Evolutionary conservation across 1,140 invertebrate genomes (phyloP).

Genomic region (Leptinotarsa lineolata): DNA sequence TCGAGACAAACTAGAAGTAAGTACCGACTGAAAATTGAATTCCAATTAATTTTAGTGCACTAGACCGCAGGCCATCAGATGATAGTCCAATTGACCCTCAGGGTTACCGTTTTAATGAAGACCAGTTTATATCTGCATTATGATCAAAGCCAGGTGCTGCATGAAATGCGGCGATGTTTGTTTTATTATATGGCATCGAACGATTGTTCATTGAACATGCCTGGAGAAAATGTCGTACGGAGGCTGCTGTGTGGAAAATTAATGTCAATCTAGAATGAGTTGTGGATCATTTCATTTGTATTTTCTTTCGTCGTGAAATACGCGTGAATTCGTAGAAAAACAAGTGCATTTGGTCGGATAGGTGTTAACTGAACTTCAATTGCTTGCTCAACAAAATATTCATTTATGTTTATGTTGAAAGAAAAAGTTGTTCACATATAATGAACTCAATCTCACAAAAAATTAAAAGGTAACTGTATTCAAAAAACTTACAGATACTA

Average conservation of each 20-base stretch:
- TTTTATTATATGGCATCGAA: not conserved
- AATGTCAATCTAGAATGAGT: not conserved
- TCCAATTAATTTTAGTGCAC: not conserved
- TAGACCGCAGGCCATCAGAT: not conserved
- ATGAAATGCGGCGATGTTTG: not conserved
- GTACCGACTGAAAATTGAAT: not conserved
- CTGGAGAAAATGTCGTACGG: not conserved
- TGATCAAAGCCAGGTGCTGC: constrained; percentile 1
- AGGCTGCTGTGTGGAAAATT: not conserved
- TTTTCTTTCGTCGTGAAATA: too few relatives aligned
- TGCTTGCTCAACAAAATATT: too few relatives aligned
- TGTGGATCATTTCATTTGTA: not conserved
- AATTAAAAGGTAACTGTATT: too few relatives aligned
- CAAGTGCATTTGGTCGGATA: too few relatives aligned
- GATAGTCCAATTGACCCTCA: not conserved
- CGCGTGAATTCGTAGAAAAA: too few relatives aligned
- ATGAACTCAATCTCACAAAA: too few relatives aligned
- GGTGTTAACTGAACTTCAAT: too few relatives aligned
- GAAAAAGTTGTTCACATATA: too few relatives aligned
- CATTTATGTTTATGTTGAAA: too few relatives aligned
- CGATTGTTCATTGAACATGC: not conserved
- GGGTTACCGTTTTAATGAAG: constrained; percentile 5
- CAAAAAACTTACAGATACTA: too few relatives aligned
- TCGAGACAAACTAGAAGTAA: not conserved
- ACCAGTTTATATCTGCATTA: constrained; percentile 6